Evolutionary conservation across 53 echinoderm and acorn worm species (phyloP), one percentile per base, ranked within the genome.

Genomic region (Echinometra lucunter): DNA sequence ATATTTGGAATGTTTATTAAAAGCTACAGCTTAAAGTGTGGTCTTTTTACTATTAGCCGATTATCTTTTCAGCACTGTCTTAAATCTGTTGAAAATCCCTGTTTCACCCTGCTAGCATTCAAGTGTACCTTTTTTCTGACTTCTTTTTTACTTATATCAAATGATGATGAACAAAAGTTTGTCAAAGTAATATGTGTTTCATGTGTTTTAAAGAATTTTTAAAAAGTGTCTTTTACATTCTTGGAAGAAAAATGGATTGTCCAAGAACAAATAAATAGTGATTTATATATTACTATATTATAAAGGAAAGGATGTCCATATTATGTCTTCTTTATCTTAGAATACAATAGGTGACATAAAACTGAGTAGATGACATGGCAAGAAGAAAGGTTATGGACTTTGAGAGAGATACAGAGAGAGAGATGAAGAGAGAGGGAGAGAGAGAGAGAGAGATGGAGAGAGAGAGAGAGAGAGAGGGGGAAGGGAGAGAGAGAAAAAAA

Each of bases 181-280:
- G 30, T 72, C 30, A 30, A 3, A 72, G 30, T 80, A 40, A 80
- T 44, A 81, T 38, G 21, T 81, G 6, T 81, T 38, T 88, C 88
- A 88, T 88, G 44, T 88, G 28, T 55, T 30, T 88, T 32, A 32
- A 49, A 88, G 19, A 15, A 27, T 44, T 88, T 69, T 69, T 12
- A 25, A 83, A 83, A 44, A 9, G 35, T 85, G 13, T 47, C 53
- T 85, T 85, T n/a, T 89, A 45, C 57, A 89, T 21, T 60, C 37
- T 89, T 89, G 32, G 34, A 60, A 58, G 89, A 57, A 28, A 18
- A 4, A 15, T 28, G 17, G 32, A 28, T 88, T 30, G 21, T 89
- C 89, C 58, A 60, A 60, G 57, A 89, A 89, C 49, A 30, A 89
- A 57, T 89, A 89, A 89, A 89, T 34, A 89, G 35, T 89, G 37